Base-by-base conservation (phyloP, 2,113 vertebrate genomes). In the Origma solitaria region DNA sequence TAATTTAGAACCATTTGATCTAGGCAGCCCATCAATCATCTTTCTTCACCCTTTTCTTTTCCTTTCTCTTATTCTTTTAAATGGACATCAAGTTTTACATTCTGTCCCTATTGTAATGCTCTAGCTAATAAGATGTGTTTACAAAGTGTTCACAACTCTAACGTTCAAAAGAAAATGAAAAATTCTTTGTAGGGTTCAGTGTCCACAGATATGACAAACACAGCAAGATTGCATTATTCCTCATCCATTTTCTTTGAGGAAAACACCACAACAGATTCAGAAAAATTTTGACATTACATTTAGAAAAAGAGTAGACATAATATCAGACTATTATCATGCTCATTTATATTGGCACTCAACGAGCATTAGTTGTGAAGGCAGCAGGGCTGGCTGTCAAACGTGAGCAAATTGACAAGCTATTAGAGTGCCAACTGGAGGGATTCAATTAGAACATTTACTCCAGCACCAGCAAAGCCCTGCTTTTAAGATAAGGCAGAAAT, bases 1-100 rank as follows among this genome's bases (percentile, higher is more conserved):
- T 98, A 98, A 98, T 98, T 98, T 94, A 96, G 97, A 96, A 90
- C 95, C 92, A 98, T 96, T 95, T 98, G 95, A 97, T 98, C 97
- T 94, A 96, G 90, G 92, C 94, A 98, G 94, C 78, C 97, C 98
- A 98, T 98, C 98, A 98, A 95, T 96, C 97, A 97, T 95, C 83
- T 97, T 95, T 97, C 94, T 79, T 88, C 38, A 12, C 38, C 27
- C 58, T 88, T 82, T 79, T 44, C 15, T 44, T 85, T 92, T 88
- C 96, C 94, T 97, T 97, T 97, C 96, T 98, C 68, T 97, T 54
- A 61, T 65, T 86, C 31, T 71, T 92, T 85, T 31, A 58, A 90
- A 95, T 42, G 35, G 96, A 97, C 96, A 98, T 27, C 33, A 86
- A 96, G 96, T 97, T 93, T 94, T 95, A 69, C 30, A 77, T 84